Conservation (phyloP, 1,140 invertebrate species). For the Odontomachus brunneus region DNA sequence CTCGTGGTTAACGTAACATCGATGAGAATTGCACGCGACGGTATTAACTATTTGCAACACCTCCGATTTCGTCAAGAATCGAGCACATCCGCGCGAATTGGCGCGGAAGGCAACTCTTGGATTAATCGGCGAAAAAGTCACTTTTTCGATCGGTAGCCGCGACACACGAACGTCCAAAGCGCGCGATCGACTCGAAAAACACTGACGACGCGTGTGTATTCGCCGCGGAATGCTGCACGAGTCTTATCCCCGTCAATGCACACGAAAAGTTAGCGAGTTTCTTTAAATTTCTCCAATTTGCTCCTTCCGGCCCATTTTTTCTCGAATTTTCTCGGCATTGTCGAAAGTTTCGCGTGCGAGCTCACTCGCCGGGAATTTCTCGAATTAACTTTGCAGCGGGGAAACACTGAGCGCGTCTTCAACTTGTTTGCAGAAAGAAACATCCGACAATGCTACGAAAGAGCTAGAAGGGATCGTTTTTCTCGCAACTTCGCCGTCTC, state of each 20-base stretch:
- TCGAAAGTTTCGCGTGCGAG: conserved; percentile 32
- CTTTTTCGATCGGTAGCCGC: too few species aligned
- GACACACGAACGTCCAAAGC: too few species aligned
- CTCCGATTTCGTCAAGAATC: too few species aligned
- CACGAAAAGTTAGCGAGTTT: background rate
- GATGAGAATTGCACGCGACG: too few species aligned
- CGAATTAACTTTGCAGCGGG: conserved; percentile 32
- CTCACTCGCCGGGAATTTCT: conserved; percentile 29
- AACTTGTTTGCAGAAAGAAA: background rate
- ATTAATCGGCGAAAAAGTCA: too few species aligned
- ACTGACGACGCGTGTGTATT: too few species aligned
- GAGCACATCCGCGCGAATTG: too few species aligned
- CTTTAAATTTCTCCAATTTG: background rate
- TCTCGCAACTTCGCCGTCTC: background rate
- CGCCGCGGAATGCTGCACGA: background rate
- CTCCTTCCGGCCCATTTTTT: conserved; percentile 24
- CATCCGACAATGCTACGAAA: conserved; percentile 13
- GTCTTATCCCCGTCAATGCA: too few species aligned
- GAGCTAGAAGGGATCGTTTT: background rate
- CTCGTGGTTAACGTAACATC: too few species aligned
- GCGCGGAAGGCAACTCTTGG: too few species aligned
- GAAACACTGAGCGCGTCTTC: conserved; percentile 48
- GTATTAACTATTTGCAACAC: too few species aligned
- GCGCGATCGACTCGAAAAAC: too few species aligned
- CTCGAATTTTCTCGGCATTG: conserved; percentile 16